phyloP scores from a whole-genome alignment of 2,888 invertebrate species.

The Ferdinandea cuprea region DNA sequence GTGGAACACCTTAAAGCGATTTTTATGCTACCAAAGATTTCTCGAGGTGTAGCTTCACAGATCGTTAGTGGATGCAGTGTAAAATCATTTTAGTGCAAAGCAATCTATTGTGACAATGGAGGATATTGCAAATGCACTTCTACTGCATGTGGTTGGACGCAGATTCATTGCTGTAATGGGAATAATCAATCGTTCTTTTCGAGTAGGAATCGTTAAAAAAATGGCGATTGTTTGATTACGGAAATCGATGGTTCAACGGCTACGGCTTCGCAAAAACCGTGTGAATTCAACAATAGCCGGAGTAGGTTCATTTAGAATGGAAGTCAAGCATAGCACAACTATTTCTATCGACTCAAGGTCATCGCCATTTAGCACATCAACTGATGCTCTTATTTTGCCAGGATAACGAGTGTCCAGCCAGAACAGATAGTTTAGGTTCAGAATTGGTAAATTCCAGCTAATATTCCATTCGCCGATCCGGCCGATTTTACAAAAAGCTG shows the following conservation, averaged over 20 bases:
- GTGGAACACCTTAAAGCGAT: constrained; percentile 58
- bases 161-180: constrained; percentile 64
- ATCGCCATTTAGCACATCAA: too few species aligned
- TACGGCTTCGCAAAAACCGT: constrained; percentile 2
- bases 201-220: too few species aligned
- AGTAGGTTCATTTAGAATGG: too few species aligned
- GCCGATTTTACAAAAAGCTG: constrained; percentile 70
- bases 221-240: too few species aligned
- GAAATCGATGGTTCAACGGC: constrained; percentile 8
- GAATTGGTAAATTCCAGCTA: constrained; percentile 64
- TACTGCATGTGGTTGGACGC: constrained; percentile 57
- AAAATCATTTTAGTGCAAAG: constrained; percentile 63
- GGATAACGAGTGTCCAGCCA: constrained; percentile 58
- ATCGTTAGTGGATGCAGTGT: constrained; percentile 49
- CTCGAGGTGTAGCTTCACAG: constrained; percentile 7
- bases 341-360: too few species aligned
- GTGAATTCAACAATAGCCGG: constrained; percentile 8
- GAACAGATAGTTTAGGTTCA: constrained; percentile 61
- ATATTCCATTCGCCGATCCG: constrained; percentile 65
- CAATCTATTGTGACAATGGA: constrained; percentile 33
- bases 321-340: constrained; percentile 16
- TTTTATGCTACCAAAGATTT: constrained; percentile 41
- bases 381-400: not conserved
- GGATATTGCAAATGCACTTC: constrained; percentile 61
- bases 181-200: constrained; percentile 64